Conservation (phyloP, 2,888 invertebrate species). For the Drosophila atroscutellata region DNA sequence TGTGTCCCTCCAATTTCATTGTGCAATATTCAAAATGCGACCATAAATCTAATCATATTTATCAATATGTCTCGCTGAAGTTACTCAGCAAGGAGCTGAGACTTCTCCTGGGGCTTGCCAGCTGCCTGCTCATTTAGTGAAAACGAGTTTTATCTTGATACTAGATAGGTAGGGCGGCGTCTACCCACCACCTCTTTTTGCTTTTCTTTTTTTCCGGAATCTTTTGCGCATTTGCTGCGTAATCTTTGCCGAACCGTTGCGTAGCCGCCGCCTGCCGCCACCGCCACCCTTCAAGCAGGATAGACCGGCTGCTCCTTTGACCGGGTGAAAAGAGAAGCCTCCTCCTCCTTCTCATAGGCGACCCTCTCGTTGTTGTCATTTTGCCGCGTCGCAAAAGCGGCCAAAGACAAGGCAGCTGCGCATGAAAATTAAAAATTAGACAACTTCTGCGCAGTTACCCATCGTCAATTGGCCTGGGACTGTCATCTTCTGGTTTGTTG, state of each 20-base stretch:
- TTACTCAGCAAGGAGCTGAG: conserved; percentile 14
- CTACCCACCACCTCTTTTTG: conserved; percentile 60
- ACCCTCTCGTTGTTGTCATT: conserved; percentile 27
- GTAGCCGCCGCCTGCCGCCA: conserved; percentile 51
- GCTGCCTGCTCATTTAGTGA: conserved; percentile 71
- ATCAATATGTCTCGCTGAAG: conserved; percentile 67
- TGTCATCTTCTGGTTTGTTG: conserved; percentile 29
- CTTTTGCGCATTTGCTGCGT: conserved; percentile 57
- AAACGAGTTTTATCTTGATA: conserved; percentile 62
- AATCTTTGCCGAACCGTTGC: conserved; percentile 33
- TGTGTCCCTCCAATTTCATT: conserved; percentile 49
- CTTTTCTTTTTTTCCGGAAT: conserved; percentile 32
- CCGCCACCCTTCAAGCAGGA: conserved; percentile 68
- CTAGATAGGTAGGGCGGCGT: conserved; percentile 25
- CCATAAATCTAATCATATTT: conserved; percentile 59
- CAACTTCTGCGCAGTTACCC: conserved; percentile 56
- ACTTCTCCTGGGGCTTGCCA: conserved; percentile 16
- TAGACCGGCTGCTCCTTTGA: conserved; percentile 73
- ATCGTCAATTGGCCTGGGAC: conserved; percentile 48
- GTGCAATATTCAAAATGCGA: conserved; percentile 49
- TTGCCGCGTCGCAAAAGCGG: conserved; percentile 36
- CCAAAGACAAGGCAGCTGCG: conserved; percentile 67
- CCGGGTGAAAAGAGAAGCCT: conserved; percentile 29
- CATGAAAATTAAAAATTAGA: conserved; percentile 62
- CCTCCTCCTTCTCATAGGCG: conserved; percentile 40